A percentile compares a stretch with the other conserved stretches of the same genome.
phyloP scores from a whole-genome alignment of 2,888 invertebrate species.

The Pristionchus mayeri region DNA sequence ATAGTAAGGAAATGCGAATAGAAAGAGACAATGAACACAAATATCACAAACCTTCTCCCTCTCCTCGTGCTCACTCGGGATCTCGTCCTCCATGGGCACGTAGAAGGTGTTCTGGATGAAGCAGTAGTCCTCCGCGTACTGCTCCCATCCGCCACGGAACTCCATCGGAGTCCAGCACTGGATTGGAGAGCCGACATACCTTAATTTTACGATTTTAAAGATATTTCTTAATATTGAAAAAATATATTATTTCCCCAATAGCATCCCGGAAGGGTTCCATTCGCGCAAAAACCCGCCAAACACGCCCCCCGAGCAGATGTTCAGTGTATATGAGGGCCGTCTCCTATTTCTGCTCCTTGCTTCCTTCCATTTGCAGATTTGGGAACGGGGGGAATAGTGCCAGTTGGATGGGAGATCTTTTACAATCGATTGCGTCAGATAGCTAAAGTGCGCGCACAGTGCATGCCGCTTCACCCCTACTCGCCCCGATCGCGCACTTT shows the following conservation, averaged over 20 bases:
- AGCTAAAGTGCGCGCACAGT: not conserved
- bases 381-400: not conserved
- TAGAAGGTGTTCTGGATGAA: conserved; percentile 76
- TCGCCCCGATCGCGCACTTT: not conserved
- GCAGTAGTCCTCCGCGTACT: conserved; percentile 76
- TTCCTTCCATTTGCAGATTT: not conserved
- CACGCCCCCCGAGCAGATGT: not conserved
- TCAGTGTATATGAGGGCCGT: not conserved
- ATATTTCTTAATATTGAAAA: too few species aligned
- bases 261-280: not conserved
- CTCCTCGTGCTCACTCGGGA: conserved; percentile 69
- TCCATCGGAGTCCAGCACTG: conserved; percentile 71
- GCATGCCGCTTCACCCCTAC: not conserved
- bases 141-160: conserved; percentile 73
- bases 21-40: too few species aligned
- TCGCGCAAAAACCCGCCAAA: not conserved
- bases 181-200: conserved; percentile 71
- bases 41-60: conserved; percentile 60
- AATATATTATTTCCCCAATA: too few species aligned
- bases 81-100: conserved; percentile 71
- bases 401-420: not conserved
- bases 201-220: conserved; percentile 49
- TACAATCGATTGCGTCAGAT: not conserved
- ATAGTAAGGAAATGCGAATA: too few species aligned
- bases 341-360: conserved; percentile 9